A percentile compares a stretch with the other conserved stretches of the same genome.
phyloP scores from a whole-genome alignment of 1,140 invertebrate genomes.

The Bombus consobrinus region DNA sequence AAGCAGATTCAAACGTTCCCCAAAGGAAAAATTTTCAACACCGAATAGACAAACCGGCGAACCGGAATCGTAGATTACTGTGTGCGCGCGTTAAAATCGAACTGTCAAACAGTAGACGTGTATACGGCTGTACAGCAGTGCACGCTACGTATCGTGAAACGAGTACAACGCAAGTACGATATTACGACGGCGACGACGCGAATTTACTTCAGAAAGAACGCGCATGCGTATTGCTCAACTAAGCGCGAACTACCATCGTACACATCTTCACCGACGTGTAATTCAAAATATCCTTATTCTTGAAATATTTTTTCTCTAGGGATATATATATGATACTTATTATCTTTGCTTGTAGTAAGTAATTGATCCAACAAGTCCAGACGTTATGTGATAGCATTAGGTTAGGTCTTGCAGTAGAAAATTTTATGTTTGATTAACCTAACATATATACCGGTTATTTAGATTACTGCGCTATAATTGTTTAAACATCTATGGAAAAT shows the following conservation, averaged over 20 bases:
- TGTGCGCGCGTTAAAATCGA: conserved; percentile 39
- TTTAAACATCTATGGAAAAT: no score
- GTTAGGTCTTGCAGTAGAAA: background rate
- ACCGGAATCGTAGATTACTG: background rate
- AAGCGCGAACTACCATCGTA: conserved; percentile 29
- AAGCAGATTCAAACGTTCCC: background rate
- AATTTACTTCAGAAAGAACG: background rate
- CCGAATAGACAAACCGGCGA: background rate
- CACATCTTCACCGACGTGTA: background rate
- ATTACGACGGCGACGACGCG: conserved; percentile 44
- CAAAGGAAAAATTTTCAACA: no score
- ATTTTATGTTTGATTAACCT: background rate
- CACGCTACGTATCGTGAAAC: conserved; percentile 35
- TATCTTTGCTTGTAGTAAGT: background rate
- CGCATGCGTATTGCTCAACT: conserved; percentile 13
- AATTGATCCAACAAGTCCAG: background rate
- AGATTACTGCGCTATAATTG: background rate
- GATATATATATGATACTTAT: background rate
- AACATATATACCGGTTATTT: background rate
- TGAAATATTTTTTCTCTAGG: background rate
- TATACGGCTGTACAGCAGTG: conserved; percentile 20
- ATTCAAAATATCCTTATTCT: background rate
- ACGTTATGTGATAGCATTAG: background rate
- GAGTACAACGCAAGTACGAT: conserved; percentile 39
- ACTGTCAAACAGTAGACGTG: conserved; percentile 55